A percentile compares a stretch with the other conserved stretches of the same genome.
Conservation (phyloP, 2,113 vertebrate genomes). For the Lanius collurio region DNA sequence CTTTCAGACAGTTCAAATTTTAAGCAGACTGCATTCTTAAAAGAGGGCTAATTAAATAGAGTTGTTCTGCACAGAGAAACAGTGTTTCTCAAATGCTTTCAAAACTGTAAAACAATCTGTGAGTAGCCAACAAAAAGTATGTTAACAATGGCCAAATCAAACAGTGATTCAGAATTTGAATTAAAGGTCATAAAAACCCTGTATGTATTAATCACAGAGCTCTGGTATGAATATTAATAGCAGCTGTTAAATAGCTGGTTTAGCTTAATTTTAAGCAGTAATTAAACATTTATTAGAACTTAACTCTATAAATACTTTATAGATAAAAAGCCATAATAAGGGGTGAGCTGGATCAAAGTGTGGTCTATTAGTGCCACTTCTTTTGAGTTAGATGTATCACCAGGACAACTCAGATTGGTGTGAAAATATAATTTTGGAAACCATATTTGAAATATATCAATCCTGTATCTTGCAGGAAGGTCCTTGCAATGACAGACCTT, state of each 20-base stretch:
- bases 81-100: constrained; percentile 45
- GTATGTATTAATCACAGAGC: constrained; percentile 39
- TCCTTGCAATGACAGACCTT: not conserved
- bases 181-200: constrained; percentile 59
- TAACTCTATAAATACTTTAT: constrained; percentile 27
- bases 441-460: not conserved
- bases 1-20: not conserved
- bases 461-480: not conserved
- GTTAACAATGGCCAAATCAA: constrained; percentile 62
- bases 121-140: constrained; percentile 46
- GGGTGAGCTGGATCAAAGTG: not conserved
- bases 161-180: constrained; percentile 57
- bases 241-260: constrained; percentile 23
- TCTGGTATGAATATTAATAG: constrained; percentile 55
- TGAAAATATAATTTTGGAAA: not conserved
- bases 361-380: not conserved
- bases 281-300: constrained; percentile 47
- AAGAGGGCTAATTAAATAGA: constrained; percentile 6
- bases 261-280: constrained; percentile 38
- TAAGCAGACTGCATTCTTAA: constrained; percentile 10
- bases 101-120: constrained; percentile 42
- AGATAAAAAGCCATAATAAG: not conserved
- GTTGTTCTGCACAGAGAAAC: constrained; percentile 24
- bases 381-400: not conserved
- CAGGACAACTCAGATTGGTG: not conserved